A percentile compares a stretch with the other conserved stretches of the same genome.
Conservation (phyloP, 2,888 invertebrate species). For the Nomada lathburiana region DNA sequence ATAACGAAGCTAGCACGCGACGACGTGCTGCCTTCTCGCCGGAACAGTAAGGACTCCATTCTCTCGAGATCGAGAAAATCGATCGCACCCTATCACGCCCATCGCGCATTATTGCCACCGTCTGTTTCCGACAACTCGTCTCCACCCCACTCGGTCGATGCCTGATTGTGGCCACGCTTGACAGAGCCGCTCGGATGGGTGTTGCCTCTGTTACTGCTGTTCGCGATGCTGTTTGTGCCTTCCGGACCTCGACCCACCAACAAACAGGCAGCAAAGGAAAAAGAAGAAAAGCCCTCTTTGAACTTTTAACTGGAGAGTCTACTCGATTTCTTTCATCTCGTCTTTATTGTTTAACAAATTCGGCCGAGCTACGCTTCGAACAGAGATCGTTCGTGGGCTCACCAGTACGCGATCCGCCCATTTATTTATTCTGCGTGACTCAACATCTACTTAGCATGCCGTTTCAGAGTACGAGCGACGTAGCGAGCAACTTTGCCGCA, state of each 20-base stretch:
- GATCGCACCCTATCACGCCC: slow-evolving; percentile 68
- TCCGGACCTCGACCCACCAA: background rate
- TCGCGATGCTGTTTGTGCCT: slow-evolving; percentile 15
- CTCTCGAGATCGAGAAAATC: slow-evolving; percentile 70
- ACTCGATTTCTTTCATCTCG: background rate
- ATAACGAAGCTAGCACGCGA: slow-evolving; percentile 65
- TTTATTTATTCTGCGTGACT: too few species aligned
- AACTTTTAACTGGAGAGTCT: too few species aligned
- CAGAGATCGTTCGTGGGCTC: too few species aligned
- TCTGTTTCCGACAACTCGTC: slow-evolving; percentile 70
- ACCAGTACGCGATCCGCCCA: too few species aligned
- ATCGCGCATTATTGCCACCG: slow-evolving; percentile 71
- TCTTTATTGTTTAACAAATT: background rate
- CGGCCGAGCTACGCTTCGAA: too few species aligned
- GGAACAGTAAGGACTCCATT: slow-evolving; percentile 70
- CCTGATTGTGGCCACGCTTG: slow-evolving; percentile 61
- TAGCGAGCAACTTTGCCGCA: too few species aligned
- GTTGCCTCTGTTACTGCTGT: slow-evolving; percentile 22
- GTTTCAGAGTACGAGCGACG: too few species aligned
- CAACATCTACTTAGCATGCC: too few species aligned
- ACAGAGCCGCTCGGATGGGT: slow-evolving; percentile 34
- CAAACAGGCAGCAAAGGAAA: background rate
- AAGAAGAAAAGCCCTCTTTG: slow-evolving; percentile 3
- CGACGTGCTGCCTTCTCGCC: slow-evolving; percentile 40
- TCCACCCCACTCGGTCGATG: slow-evolving; percentile 33